phyloP scores from a whole-genome alignment of 1,140 invertebrate genomes.

The Coptotermes formosanus region DNA sequence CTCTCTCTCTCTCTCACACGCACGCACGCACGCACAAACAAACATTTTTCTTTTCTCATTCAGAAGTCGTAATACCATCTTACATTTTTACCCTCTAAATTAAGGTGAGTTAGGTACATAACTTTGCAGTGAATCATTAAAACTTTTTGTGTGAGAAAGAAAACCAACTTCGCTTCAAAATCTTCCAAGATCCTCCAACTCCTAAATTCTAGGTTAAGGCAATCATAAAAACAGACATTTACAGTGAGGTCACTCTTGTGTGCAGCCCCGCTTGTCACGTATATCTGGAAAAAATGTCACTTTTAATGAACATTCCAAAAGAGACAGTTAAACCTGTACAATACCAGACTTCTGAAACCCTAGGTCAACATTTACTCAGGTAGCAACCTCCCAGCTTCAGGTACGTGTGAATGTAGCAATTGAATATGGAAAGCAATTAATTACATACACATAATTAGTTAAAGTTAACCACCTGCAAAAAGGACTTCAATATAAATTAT shows the following conservation, averaged over 20 bases:
- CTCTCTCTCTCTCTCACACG: no score
- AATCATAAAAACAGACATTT: background rate
- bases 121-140: background rate
- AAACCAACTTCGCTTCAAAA: background rate
- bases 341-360: background rate
- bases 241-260: background rate
- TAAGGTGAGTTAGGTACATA: background rate
- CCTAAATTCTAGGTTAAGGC: background rate
- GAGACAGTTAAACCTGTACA: background rate
- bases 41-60: slow-evolving; percentile 9
- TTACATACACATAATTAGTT: no score
- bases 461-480: no score
- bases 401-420: no score
- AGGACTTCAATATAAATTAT: no score
- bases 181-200: background rate
- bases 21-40: no score
- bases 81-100: background rate
- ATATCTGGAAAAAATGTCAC: background rate
- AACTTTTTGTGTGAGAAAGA: background rate
- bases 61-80: background rate
- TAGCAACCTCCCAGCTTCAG: background rate
- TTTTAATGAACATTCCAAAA: background rate
- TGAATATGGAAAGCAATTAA: no score
- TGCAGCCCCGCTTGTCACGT: background rate
- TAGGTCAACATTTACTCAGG: background rate